Conservation (phyloP, 2,797 vertebrate genomes). For the Phataginus tricuspis region DNA sequence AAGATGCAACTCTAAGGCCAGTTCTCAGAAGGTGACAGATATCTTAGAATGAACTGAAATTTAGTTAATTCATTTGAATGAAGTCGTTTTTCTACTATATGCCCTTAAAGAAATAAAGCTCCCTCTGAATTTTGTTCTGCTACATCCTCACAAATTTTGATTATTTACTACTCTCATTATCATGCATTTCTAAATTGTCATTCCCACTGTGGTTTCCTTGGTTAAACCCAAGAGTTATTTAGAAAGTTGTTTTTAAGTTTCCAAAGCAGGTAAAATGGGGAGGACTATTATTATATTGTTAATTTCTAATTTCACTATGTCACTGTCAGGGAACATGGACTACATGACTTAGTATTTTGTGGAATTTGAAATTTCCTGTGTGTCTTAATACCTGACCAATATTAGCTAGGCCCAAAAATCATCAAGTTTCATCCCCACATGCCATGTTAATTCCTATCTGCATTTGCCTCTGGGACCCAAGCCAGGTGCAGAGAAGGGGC, state of each 20-base stretch:
- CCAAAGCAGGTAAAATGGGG: neutral
- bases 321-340: neutral
- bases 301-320: neutral
- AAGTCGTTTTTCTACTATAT: neutral
- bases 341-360: neutral
- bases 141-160: neutral
- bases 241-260: neutral
- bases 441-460: neutral
- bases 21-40: neutral
- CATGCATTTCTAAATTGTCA: neutral
- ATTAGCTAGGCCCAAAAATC: neutral
- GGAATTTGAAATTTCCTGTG: neutral
- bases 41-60: neutral
- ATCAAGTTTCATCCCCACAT: neutral
- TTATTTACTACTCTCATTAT: neutral
- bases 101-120: neutral
- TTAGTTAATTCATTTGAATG: neutral
- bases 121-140: neutral
- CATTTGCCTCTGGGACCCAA: neutral
- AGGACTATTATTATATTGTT: neutral
- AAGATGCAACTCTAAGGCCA: neutral
- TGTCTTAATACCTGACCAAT: neutral
- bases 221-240: neutral
- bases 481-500: neutral
- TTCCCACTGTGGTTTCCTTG: neutral